Evolutionary conservation across 2,797 vertebrate genomes (phyloP), one percentile per base, ranked within the genome.

Genomic region (Melanotaenia trifasciata): DNA sequence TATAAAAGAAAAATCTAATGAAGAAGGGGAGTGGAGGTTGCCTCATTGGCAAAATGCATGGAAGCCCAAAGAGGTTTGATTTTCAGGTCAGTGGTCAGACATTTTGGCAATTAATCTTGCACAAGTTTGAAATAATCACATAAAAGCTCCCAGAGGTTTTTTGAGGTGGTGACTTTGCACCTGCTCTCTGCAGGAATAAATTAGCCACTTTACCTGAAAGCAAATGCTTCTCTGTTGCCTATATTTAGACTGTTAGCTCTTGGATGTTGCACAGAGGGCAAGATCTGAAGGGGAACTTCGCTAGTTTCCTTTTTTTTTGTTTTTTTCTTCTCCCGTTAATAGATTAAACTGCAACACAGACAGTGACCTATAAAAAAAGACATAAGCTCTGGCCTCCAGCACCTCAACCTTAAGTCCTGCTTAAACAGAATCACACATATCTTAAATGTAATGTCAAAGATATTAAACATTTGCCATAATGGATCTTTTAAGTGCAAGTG

Each of bases 51-150:
- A 38, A 56, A 28, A 79, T 69, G 57, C 65, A 32, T n/a, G 26
- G 50, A 67, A 59, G 57, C 30, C 20, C 56, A 24, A 36, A 74
- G 63, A 70, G 73, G 70, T 81, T 81, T 78, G 36, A 64, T 81
- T 86, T 88, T 87, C 80, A 82, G 85, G 85, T 90, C 84, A 89
- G 28, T 26, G 22, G 68, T 69, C 81, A 81, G 67, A 59, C 72
- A 80, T 80, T 80, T 83, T 84, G 26, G 80, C 81, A 88, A 89
- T 90, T 86, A 90, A 77, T 57, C 57, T 79, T 53, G 70, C 47
- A 72, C 71, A 22, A 64, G 51, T 70, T 66, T 61, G 38, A 80
- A 76, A 79, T 76, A 79, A 88, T 89, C 66, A 82, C 64, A 43
- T 24, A 83, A 70, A 79, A 59, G 56, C 51, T 84, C 83, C 74